phyloP scores from a whole-genome alignment of 2,888 invertebrate genomes.

The Diloba caeruleocephala region DNA sequence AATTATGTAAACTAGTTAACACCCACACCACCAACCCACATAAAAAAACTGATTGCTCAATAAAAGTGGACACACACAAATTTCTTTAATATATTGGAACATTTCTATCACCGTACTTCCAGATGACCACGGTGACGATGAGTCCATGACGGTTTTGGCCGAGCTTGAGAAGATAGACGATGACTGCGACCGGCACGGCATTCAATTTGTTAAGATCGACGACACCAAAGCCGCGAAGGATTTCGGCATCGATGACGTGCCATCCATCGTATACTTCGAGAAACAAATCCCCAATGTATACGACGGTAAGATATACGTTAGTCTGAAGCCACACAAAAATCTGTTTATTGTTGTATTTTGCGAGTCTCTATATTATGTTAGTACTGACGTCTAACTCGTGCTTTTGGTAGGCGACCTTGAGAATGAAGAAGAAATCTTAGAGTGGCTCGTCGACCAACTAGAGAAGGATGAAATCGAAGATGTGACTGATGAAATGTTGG shows the following conservation, averaged over 20 bases:
- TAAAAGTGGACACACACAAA: too few relatives aligned
- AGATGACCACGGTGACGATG: slow-evolving; percentile 97
- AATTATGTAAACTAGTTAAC: too few relatives aligned
- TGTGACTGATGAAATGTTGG: slow-evolving; percentile 98
- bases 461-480: slow-evolving; percentile 98
- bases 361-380: neutral
- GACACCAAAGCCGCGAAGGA: slow-evolving; percentile 95
- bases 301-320: slow-evolving; percentile 89
- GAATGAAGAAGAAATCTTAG: slow-evolving; percentile 96
- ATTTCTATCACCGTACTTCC: slow-evolving; percentile 44
- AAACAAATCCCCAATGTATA: slow-evolving; percentile 97
- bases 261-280: slow-evolving; percentile 97
- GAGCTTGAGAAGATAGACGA: slow-evolving; percentile 98
- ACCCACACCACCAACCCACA: too few relatives aligned
- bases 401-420: slow-evolving; percentile 91
- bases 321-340: neutral
- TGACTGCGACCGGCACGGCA: slow-evolving; percentile 97
- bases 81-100: neutral
- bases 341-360: neutral
- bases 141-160: slow-evolving; percentile 94
- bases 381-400: neutral
- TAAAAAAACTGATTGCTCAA: too few relatives aligned
- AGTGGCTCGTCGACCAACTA: slow-evolving; percentile 95
- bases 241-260: slow-evolving; percentile 95
- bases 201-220: slow-evolving; percentile 97